phyloP scores from a whole-genome alignment of 2,113 vertebrate genomes.

The Hystrix cristata region DNA sequence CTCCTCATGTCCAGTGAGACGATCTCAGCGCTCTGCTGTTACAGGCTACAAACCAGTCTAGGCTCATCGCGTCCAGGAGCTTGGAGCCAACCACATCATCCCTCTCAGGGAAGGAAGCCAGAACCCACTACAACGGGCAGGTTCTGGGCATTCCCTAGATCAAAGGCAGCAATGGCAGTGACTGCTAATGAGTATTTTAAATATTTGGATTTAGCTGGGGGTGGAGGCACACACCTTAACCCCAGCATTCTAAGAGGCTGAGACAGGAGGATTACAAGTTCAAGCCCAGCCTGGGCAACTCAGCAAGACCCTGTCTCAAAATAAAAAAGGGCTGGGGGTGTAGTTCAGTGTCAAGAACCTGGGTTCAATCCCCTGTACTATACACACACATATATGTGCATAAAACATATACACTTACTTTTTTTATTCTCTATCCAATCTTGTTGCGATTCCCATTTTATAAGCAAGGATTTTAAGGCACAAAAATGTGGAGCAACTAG shows the following conservation, averaged over 20 bases:
- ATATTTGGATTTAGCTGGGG: background rate
- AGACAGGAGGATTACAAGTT: background rate
- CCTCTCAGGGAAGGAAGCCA: background rate
- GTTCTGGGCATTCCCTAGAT: too few species aligned
- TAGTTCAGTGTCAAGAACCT: background rate
- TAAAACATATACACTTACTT: background rate
- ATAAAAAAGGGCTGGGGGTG: background rate
- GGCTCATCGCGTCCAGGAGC: background rate
- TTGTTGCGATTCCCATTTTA: background rate
- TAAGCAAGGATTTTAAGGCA: background rate
- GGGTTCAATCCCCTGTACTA: background rate
- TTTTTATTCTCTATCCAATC: background rate
- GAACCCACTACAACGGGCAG: accelerated
- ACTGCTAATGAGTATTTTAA: background rate
- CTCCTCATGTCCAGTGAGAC: background rate
- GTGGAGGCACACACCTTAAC: background rate
- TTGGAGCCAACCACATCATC: background rate
- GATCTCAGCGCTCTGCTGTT: background rate
- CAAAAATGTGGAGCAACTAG: background rate
- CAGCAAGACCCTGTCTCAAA: background rate
- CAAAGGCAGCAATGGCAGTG: accelerated
- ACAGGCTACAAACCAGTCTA: background rate
- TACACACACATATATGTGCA: too few species aligned
- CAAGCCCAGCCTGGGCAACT: background rate
- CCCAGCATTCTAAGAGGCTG: background rate